These are phyloP conservation scores for Meloe dianella DNA, from an alignment of 2,888 invertebrate species.

Conservation along the genomic window DNA sequence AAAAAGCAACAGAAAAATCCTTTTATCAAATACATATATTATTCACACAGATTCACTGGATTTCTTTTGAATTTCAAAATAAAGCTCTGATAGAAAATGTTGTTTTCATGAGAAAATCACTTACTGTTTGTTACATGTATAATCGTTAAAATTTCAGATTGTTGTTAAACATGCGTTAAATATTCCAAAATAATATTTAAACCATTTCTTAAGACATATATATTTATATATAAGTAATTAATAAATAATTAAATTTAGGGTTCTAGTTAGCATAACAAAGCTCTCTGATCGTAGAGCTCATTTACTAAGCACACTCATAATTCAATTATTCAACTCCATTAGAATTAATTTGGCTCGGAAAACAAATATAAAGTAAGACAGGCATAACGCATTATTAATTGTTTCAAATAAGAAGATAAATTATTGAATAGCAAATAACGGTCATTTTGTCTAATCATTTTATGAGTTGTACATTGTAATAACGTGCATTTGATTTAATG, in stretches of 20 bases:
- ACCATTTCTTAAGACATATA: not conserved
- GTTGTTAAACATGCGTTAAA: not conserved
- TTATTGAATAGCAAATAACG: slow-evolving; percentile 7
- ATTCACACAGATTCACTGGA: slow-evolving; percentile 23
- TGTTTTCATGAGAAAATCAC: slow-evolving; percentile 26
- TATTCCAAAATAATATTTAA: not conserved
- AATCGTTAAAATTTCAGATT: not conserved
- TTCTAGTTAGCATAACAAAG: slow-evolving; percentile 16
- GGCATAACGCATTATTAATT: not conserved
- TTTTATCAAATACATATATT: slow-evolving; percentile 31
- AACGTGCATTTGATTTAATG: not conserved
- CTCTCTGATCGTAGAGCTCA: slow-evolving; percentile 11
- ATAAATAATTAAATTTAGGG: slow-evolving; percentile 28
- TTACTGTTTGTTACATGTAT: slow-evolving; percentile 31
- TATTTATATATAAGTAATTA: slow-evolving; percentile 9
- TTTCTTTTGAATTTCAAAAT: slow-evolving; percentile 25
- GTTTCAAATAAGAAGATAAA: slow-evolving; percentile 7
- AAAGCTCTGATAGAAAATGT: slow-evolving; percentile 27
- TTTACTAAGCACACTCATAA: slow-evolving; percentile 27
- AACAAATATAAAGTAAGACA: slow-evolving; percentile 20
- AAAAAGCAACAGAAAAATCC: slow-evolving; percentile 30
- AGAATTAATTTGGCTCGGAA: slow-evolving; percentile 16
- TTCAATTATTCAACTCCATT: slow-evolving; percentile 27
- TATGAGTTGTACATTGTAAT: not conserved
- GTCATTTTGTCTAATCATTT: not conserved